Base-by-base conservation (phyloP, 2,113 vertebrate genomes). In the Myotis yumanensis region DNA sequence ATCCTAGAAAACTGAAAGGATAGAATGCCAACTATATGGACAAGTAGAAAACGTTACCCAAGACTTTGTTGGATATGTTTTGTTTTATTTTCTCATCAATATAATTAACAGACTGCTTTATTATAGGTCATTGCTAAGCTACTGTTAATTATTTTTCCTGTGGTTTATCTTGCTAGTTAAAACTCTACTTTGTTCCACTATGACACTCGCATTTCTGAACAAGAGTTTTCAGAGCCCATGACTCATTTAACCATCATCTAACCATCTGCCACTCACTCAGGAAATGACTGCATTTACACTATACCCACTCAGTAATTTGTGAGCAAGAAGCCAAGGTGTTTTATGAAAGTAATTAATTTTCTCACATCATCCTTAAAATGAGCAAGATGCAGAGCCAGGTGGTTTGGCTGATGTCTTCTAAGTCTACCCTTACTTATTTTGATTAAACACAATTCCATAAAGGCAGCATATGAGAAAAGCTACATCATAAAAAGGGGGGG, bases 271-370 rank as follows among this genome's bases (percentile, higher is more conserved):
- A 88, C 20, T 92, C 82, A 37, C 30, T 91, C 23, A 43, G 28
- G 40, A 89, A 95, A 95, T 94, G 37, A 57, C 7, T 43, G 9
- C 17, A 46, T 90, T 84, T 82, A 69, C 3, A 32, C 14, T 22
- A 73, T 7, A 72, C 17, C 30, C 25, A 77, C 23, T 72, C 48
- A 81, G 37, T 97, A 97, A 97, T 97, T 97, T 97, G 93, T 91
- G 94, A 95, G 43, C 87, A 81, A 73, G 95, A 97, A 97, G 37
- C 90, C 97, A 97, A 95, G 93, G 96, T 97, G 59, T 82, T 97
- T 93, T 83, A 97, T 96, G 94, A 96, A 96, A 97, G 30, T 96
- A 95, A 97, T 97, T 98, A 92, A 40, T 97, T 98, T 96, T 97
- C 89, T 97, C 81, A 92, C 90, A 92, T 81, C 93, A 83, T 88